Evolutionary conservation across 1,140 invertebrate species (phyloP), one percentile per base, ranked within the genome.

Genomic region (Stenopsyche tienmushanensis): DNA sequence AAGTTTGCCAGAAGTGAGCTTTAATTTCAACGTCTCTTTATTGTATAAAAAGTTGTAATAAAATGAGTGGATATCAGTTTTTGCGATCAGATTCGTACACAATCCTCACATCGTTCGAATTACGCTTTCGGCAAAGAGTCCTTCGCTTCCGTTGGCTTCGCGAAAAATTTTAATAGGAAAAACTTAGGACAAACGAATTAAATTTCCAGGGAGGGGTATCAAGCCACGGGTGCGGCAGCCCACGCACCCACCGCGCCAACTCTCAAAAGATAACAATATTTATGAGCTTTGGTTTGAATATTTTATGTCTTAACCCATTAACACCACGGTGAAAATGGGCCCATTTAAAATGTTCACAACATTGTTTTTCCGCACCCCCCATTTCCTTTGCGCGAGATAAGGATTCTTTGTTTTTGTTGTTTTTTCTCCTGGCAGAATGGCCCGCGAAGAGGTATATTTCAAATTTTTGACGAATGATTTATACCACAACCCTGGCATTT

Each of bases 221-320:
- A 54, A 54, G 26, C 3, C 39, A 21, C 17, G 15, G 39, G 13
- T 41, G 53, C 53, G 34, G 41, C n/a, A 45, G 8, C 15, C 26
- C 55, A 5, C 10, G 44, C 10, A 15, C 7, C 7, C 18, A 34
- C 39, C 53, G 53, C 29, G 53, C 49, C 58, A 44, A 60, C 45
- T 60, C 57, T 26, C 17, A 24, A 63, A 63, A 67, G 65, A 67
- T 67, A 67, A 63, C 59, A 29, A 41, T 67, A 67, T 67, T 67
- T 63, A 67, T 63, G 60, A 63, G 59, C 54, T 63, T 49, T 53
- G 59, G 65, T 67, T 67, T 67, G 65, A 67, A 67, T 67, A 67
- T 67, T 67, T 67, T 58, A 58, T 52, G 41, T 57, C 41, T 57
- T 62, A 58, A 67, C 60, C 65, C 65, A 63, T 67, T 62, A 63